Conservation (phyloP, 2,797 vertebrate genomes). For the Margarornis squamiger region DNA sequence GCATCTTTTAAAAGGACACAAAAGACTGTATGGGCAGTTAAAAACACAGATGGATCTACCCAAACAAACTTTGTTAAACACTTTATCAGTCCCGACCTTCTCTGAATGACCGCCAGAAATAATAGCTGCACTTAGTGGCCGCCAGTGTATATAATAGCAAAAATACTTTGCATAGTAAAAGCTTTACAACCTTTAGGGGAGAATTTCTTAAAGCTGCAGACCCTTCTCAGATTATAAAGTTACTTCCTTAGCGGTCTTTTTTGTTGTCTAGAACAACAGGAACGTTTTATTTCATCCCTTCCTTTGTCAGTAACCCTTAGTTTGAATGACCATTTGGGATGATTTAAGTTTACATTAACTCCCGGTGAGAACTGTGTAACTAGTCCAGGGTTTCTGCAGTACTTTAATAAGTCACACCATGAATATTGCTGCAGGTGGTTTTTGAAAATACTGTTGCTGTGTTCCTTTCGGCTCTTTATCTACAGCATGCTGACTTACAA, state of each 20-base stretch:
- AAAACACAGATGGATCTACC: conserved; percentile 61
- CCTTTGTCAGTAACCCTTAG: neutral
- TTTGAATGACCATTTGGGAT: conserved; percentile 19
- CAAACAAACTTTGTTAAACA: conserved; percentile 64
- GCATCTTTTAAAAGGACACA: conserved; percentile 34
- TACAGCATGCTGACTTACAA: neutral
- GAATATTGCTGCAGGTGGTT: neutral
- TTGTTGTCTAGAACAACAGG: conserved; percentile 17
- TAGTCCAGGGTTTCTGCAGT: neutral
- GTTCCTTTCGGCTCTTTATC: neutral
- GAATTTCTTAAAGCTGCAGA: conserved; percentile 62
- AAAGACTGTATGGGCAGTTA: conserved; percentile 41
- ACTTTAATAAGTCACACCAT: neutral
- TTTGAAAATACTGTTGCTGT: neutral
- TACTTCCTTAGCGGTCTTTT: conserved; percentile 25
- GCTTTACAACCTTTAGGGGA: conserved; percentile 62
- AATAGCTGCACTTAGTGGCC: conserved; percentile 59
- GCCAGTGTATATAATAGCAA: conserved; percentile 66
- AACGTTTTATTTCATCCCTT: conserved; percentile 24
- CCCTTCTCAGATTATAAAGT: conserved; percentile 48
- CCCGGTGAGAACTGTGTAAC: neutral
- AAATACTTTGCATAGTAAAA: conserved; percentile 70
- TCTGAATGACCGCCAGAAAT: conserved; percentile 58
- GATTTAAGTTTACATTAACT: neutral
- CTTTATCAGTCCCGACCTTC: conserved; percentile 46